phyloP scores from a whole-genome alignment of 2,888 invertebrate genomes.

The Geotrupes spiniger region DNA sequence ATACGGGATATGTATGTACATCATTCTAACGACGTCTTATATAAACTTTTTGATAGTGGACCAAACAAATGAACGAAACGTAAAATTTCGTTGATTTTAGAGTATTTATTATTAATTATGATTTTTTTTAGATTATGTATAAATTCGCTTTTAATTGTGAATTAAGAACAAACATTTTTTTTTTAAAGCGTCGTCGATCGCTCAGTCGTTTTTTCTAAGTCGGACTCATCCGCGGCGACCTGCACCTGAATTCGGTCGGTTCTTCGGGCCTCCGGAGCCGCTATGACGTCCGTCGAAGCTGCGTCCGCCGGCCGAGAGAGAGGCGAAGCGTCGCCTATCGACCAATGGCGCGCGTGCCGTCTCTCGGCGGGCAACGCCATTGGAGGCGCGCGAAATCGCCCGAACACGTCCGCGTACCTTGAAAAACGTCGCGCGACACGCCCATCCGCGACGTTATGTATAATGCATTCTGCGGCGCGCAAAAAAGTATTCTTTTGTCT shows the following conservation, averaged over 20 bases:
- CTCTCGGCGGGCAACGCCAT: constrained; percentile 18
- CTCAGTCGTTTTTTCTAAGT: too few relatives aligned
- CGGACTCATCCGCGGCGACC: not conserved
- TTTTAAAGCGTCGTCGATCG: too few relatives aligned
- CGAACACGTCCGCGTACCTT: constrained; percentile 41
- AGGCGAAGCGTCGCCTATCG: constrained; percentile 12
- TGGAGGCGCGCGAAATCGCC: constrained; percentile 25
- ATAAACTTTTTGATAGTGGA: too few relatives aligned
- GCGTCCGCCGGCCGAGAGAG: not conserved
- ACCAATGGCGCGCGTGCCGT: constrained; percentile 18
- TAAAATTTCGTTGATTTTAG: too few relatives aligned
- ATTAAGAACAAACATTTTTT: too few relatives aligned
- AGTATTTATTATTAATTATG: too few relatives aligned
- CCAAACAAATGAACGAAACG: too few relatives aligned
- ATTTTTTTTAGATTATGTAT: too few relatives aligned
- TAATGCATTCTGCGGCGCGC: constrained; percentile 45
- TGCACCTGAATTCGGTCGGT: not conserved
- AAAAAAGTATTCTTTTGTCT: constrained; percentile 46
- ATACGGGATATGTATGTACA: too few relatives aligned
- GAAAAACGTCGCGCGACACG: constrained; percentile 34
- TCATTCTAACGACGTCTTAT: too few relatives aligned
- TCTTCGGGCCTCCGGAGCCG: not conserved
- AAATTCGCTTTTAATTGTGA: too few relatives aligned
- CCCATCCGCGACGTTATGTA: constrained; percentile 45
- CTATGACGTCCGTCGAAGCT: constrained; percentile 15